Evolutionary conservation across 2,113 vertebrate genomes (phyloP).

Genomic region (Okapia johnstoni): DNA sequence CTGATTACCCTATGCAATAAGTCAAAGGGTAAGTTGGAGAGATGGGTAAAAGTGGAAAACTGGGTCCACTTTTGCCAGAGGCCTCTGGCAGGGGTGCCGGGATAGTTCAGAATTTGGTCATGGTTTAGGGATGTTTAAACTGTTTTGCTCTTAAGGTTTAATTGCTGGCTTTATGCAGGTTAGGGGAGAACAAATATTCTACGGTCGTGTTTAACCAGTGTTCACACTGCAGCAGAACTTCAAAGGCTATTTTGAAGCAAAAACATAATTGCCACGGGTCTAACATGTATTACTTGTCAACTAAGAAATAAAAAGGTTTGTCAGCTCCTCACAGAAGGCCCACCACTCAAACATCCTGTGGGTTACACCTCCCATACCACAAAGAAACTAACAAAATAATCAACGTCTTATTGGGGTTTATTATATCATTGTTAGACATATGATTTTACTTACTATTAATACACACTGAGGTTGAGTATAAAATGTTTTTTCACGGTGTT

Average conservation of each 20-base stretch:
- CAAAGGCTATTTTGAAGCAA: conserved; percentile 23
- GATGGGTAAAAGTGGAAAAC: conserved; percentile 6
- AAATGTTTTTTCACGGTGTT: not conserved
- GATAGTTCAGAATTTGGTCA: not conserved
- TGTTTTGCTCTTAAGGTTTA: conserved; percentile 32
- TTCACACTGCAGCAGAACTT: not conserved
- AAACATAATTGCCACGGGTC: not conserved
- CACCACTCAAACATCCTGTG: not conserved
- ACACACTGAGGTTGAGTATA: not conserved
- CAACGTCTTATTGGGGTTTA: not conserved
- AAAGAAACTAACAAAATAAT: not conserved
- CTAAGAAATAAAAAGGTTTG: not conserved
- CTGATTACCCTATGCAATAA: not conserved
- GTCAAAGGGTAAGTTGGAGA: not conserved
- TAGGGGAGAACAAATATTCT: not conserved
- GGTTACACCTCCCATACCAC: not conserved
- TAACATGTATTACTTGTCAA: not conserved
- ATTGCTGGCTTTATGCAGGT: conserved; percentile 20
- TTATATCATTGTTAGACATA: not conserved
- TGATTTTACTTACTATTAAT: not conserved
- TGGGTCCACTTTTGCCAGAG: not conserved
- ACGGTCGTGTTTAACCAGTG: not conserved
- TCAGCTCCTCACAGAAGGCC: not conserved
- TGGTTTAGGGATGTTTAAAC: not conserved
- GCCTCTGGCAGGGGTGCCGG: conserved; percentile 31